Percentiles rank a stretch among this genome's conserved stretches.
These are phyloP conservation scores for Archocentrus centrarchus DNA, from an alignment of 2,113 vertebrate species.

Conservation along the genomic window DNA sequence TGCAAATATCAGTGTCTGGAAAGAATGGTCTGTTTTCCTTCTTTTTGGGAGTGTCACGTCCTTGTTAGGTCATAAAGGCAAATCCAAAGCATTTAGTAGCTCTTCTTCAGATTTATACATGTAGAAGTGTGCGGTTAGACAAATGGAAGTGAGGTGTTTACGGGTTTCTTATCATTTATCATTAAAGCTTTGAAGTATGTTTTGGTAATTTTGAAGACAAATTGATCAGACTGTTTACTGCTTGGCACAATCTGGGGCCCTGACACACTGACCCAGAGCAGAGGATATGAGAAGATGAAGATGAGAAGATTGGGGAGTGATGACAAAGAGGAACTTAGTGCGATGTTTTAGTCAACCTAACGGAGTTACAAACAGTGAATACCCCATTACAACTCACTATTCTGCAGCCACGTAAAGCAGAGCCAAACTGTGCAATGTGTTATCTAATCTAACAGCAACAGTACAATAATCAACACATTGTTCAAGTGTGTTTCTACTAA, in stretches of 20 bases:
- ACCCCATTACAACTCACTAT: not conserved
- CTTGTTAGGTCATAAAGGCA: slow-evolving; percentile 33
- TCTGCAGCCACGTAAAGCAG: not conserved
- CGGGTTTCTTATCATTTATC: slow-evolving; percentile 37
- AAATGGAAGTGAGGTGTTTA: slow-evolving; percentile 51
- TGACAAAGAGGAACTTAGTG: slow-evolving; percentile 24
- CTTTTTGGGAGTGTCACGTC: not conserved
- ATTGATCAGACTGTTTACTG: slow-evolving; percentile 48
- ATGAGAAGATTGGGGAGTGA: not conserved
- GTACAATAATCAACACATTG: not conserved
- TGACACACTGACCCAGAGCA: slow-evolving; percentile 44
- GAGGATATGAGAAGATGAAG: not conserved
- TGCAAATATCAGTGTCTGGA: slow-evolving; percentile 30
- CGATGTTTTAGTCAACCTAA: slow-evolving; percentile 14
- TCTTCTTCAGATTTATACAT: slow-evolving; percentile 35
- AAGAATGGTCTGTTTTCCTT: not conserved
- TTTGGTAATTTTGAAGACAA: slow-evolving; percentile 60
- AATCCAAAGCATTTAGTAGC: slow-evolving; percentile 43
- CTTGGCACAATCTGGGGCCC: slow-evolving; percentile 11
- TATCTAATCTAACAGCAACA: not conserved
- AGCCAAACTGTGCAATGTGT: not conserved
- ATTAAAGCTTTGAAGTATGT: slow-evolving; percentile 49
- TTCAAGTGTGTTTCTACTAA: not conserved
- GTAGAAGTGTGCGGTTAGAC: slow-evolving; percentile 12
- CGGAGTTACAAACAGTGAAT: not conserved